phyloP scores from a whole-genome alignment of 1,140 invertebrate genomes.

The Neodiprion virginianus region DNA sequence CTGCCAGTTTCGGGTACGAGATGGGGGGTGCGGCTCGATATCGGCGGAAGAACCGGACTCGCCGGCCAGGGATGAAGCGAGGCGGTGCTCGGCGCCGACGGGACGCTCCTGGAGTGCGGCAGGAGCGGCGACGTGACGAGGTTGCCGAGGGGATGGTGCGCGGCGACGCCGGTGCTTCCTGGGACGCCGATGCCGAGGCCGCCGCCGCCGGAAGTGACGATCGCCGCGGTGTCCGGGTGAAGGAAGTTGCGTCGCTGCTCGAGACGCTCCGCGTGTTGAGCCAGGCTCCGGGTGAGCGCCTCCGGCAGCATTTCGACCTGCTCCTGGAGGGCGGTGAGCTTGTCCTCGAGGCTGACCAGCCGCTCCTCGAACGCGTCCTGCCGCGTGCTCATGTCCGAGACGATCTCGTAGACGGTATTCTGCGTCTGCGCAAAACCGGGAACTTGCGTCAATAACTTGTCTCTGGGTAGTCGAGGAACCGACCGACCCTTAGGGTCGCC shows the following conservation, averaged over 20 bases:
- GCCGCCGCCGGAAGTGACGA: constrained; percentile 55
- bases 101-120: constrained; percentile 67
- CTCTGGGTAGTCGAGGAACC: no score
- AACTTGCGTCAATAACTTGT: constrained; percentile 5
- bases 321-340: constrained; percentile 79
- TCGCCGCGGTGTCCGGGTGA: constrained; percentile 82
- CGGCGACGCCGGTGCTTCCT: constrained; percentile 48
- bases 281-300: constrained; percentile 76
- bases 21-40: constrained; percentile 74
- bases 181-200: constrained; percentile 50
- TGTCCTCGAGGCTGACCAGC: constrained; percentile 85
- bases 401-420: constrained; percentile 96
- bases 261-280: constrained; percentile 71
- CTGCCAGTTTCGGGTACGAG: constrained; percentile 73
- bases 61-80: constrained; percentile 74
- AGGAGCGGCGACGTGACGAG: constrained; percentile 63
- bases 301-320: constrained; percentile 85
- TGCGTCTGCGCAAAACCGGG: constrained; percentile 79
- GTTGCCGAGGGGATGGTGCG: constrained; percentile 45
- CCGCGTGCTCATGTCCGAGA: constrained; percentile 92
- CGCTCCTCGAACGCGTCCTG: constrained; percentile 91
- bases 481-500: no score
- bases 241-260: constrained; percentile 83
- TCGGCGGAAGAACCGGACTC: constrained; percentile 74
- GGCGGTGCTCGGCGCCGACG: constrained; percentile 57